Base-by-base conservation (phyloP, 2,888 invertebrate genomes). In the Adineta ricciae region DNA sequence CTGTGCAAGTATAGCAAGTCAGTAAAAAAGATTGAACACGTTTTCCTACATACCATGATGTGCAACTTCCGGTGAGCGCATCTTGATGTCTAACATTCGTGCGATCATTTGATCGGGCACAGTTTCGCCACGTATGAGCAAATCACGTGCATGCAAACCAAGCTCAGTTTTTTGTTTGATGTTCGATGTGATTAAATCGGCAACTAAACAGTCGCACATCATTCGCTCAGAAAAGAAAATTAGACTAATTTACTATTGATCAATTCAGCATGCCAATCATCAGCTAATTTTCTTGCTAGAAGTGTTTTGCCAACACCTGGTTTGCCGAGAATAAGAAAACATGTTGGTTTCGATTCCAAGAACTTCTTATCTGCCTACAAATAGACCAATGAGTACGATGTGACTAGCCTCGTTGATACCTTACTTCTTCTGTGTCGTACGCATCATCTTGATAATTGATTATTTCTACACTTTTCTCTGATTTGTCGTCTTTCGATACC, bases 281-380 rank as follows among this genome's bases (percentile, higher is more conserved):
- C 86, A 11, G 90, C 89, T 56, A 90, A 87, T 87, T 88, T 87
- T 86, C 88, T 88, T 19, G 89, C 90, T 49, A 90, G 87, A 19
- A 88, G 87, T 83, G 90, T 89, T 86, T 89, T 90, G 16, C 90
- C 90, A 84, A 88, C 87, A 8, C 90, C 90, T 82, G 90, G 90
- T 87, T 90, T 90, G 32, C 90, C 90, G 83, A 90, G 87, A 19
- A 90, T 86, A 49, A 90, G 87, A 86, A 90, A 90, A 86, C 90
- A 90, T 84, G 90, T 89, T 83, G 90, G 90, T 24, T 85, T 85
- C 50, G 85, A 41, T 49, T 38, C 36, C 9, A 85, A 32, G 49
- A 84, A 85, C n/a, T 72, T n/a, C 56, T 85, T 83, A 49, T 85
- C 85, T n/a, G 85, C 84, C 84, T 85, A n/a, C 24, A 78, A 38